Evolutionary conservation across 2,888 invertebrate species (phyloP).

Genomic region (Chaetoderma sp.): DNA sequence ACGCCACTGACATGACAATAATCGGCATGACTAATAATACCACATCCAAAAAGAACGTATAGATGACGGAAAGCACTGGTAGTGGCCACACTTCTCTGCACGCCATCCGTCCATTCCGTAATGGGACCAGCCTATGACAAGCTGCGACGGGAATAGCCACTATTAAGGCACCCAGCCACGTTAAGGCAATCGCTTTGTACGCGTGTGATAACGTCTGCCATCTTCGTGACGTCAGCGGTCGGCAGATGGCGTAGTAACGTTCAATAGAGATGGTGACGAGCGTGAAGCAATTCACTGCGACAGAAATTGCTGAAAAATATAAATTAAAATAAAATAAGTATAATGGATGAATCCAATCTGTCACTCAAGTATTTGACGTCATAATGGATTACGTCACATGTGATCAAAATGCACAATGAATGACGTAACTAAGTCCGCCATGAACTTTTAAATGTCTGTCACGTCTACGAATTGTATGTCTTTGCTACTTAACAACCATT

Average conservation of each 20-base stretch:
- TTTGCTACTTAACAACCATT: no score
- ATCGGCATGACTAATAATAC: constrained; percentile 80
- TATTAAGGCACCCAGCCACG: constrained; percentile 73
- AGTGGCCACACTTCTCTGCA: constrained; percentile 27
- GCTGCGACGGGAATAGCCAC: constrained; percentile 78
- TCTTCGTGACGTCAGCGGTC: constrained; percentile 78
- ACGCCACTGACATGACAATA: constrained; percentile 81
- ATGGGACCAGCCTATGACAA: background rate
- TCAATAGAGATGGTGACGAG: constrained; percentile 81
- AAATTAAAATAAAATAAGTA: no score
- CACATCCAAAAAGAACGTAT: constrained; percentile 79
- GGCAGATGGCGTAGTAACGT: constrained; percentile 82
- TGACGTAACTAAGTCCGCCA: no score
- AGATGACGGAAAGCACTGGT: constrained; percentile 75
- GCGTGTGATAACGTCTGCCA: constrained; percentile 81
- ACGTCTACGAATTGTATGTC: no score
- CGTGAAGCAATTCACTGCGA: constrained; percentile 81
- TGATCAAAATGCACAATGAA: no score
- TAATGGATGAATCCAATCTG: no score
- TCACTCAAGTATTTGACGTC: no score
- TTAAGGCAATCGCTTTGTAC: constrained; percentile 71
- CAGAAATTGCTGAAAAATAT: constrained; percentile 80
- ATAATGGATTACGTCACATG: no score
- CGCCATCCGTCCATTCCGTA: background rate
- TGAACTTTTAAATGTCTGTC: no score